These are phyloP conservation scores for Agriopis marginaria DNA, from an alignment of 2,888 invertebrate genomes.

Conservation along the genomic window DNA sequence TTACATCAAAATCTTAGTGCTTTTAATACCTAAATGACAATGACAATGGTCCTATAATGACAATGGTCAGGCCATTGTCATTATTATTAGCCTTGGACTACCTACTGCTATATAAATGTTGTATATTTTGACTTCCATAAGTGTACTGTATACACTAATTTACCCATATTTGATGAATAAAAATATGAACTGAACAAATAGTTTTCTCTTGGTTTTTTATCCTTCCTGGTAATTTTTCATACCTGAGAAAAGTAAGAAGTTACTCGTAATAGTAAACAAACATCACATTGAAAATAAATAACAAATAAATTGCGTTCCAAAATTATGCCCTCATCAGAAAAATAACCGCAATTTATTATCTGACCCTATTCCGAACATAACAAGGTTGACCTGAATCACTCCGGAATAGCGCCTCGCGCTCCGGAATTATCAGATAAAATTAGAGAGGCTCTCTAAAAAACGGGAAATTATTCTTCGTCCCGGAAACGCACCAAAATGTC, in stretches of 20 bases:
- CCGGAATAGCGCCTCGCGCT: constrained; percentile 24
- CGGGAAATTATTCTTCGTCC: constrained; percentile 34
- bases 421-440: constrained; percentile 31
- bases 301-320: constrained; percentile 7
- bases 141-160: too few species aligned
- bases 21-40: too few species aligned
- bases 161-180: too few species aligned
- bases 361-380: constrained; percentile 25
- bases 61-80: too few species aligned
- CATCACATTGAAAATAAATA: not conserved
- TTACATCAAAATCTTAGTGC: not conserved
- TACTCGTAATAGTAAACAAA: not conserved
- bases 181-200: too few species aligned
- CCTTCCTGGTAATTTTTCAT: not conserved
- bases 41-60: too few species aligned
- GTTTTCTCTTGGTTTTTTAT: not conserved
- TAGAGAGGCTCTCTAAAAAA: constrained; percentile 35
- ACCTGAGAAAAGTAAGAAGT: not conserved
- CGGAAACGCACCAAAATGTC: constrained; percentile 42
- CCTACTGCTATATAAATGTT: not conserved
- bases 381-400: constrained; percentile 31
- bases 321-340: constrained; percentile 13
- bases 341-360: constrained; percentile 21
- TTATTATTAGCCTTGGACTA: not conserved
- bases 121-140: not conserved